A percentile compares a stretch with the other conserved stretches of the same genome.
Evolutionary conservation across 2,888 invertebrate species (phyloP).

Genomic region (Rhynchonema sp.): DNA sequence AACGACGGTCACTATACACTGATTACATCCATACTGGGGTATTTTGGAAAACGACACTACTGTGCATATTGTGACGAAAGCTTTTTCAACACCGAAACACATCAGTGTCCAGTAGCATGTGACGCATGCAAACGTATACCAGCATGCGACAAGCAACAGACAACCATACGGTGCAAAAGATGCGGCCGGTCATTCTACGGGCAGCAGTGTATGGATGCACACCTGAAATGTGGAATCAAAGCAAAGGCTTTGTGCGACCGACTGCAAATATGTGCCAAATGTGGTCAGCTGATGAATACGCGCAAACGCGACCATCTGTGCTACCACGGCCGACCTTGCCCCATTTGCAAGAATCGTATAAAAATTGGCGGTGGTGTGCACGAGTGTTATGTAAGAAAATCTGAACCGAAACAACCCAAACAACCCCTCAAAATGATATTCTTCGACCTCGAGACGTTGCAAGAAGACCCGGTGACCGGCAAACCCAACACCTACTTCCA

Average conservation of each 20-base stretch:
- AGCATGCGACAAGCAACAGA: not conserved
- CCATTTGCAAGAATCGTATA: not conserved
- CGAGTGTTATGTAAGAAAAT: not conserved
- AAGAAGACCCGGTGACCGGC: not conserved
- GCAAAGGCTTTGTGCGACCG: not conserved
- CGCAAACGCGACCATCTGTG: not conserved
- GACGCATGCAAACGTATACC: not conserved
- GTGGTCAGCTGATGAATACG: not conserved
- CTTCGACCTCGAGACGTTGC: not conserved
- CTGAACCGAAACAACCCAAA: not conserved
- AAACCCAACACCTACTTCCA: not conserved
- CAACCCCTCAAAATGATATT: not conserved
- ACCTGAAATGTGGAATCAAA: not conserved
- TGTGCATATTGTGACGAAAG: not conserved
- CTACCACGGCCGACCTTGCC: not conserved
- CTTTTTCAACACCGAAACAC: not conserved
- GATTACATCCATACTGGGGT: not conserved
- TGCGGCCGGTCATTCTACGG: not conserved
- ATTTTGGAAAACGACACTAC: not conserved
- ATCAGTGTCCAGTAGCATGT: not conserved
- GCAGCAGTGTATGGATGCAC: not conserved
- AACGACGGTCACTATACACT: not conserved
- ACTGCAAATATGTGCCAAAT: not conserved
- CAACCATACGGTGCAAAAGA: not conserved
- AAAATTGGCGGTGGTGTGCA: not conserved